Conservation (phyloP, 2,888 invertebrate species). For the Tetragnatha montana region DNA sequence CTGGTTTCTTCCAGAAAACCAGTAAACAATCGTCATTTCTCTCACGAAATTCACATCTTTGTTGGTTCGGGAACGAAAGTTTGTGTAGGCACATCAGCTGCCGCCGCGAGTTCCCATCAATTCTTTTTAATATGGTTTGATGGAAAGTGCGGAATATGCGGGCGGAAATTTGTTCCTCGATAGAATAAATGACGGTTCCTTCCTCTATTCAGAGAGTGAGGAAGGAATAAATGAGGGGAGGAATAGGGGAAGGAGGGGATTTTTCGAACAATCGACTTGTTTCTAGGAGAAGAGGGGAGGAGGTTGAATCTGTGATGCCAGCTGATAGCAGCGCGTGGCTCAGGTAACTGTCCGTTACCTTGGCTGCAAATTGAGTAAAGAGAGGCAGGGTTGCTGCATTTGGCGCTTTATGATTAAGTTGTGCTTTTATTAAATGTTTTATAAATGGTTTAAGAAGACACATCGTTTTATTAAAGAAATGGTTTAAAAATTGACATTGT, state of each 20-base stretch:
- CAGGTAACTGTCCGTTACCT: conserved; percentile 67
- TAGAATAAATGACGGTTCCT: conserved; percentile 11
- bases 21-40: no score
- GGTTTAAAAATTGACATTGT: no score
- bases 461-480: no score
- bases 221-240: conserved; percentile 31
- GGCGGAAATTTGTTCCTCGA: conserved; percentile 29
- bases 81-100: not conserved
- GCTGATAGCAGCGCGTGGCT: conserved; percentile 63
- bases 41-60: no score
- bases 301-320: conserved; percentile 34
- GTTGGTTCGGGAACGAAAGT: not conserved
- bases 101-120: conserved; percentile 11
- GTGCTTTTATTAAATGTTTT: no score
- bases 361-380: conserved; percentile 55
- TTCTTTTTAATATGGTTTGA: conserved; percentile 32
- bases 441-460: no score
- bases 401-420: conserved; percentile 21
- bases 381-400: not conserved
- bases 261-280: conserved; percentile 38
- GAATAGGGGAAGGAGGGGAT: conserved; percentile 11
- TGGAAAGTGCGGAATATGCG: not conserved
- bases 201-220: conserved; percentile 12
- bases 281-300: conserved; percentile 17
- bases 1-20: no score